phyloP scores from a whole-genome alignment of 2,797 vertebrate species.

The Pempheris klunzingeri region DNA sequence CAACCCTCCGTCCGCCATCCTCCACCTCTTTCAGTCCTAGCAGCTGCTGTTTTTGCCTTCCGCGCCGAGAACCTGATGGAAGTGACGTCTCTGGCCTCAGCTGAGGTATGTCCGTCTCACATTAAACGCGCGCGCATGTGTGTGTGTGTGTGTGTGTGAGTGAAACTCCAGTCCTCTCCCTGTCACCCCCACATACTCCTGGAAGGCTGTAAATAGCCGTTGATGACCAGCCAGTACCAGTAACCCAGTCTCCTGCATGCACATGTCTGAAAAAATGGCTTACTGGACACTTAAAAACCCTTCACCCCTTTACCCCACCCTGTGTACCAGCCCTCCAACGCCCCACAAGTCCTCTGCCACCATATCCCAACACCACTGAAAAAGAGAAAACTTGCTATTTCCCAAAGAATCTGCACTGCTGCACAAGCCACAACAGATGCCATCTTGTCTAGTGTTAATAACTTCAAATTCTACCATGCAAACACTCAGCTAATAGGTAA shows the following conservation, averaged over 20 bases:
- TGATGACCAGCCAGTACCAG: slow-evolving; percentile 84
- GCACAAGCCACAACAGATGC: neutral
- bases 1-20: too few species aligned
- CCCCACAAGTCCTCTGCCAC: slow-evolving; percentile 24
- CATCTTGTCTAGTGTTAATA: neutral
- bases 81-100: slow-evolving; percentile 96
- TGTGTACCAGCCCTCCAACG: neutral
- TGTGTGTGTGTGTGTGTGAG: slow-evolving; percentile 13
- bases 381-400: neutral
- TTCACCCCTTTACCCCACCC: slow-evolving; percentile 1
- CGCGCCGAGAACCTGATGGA: slow-evolving; percentile 99
- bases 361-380: slow-evolving; percentile 28
- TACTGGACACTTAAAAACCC: slow-evolving; percentile 71
- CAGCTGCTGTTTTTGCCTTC: slow-evolving; percentile 98
- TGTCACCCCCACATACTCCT: slow-evolving; percentile 41
- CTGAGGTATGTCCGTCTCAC: slow-evolving; percentile 91
- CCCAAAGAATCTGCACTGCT: neutral
- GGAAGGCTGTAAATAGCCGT: slow-evolving; percentile 89
- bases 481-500: neutral
- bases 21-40: slow-evolving; percentile 86
- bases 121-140: too few species aligned
- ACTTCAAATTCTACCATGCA: neutral
- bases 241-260: slow-evolving; percentile 85
- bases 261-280: slow-evolving; percentile 81
- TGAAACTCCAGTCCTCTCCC: slow-evolving; percentile 30